These are phyloP conservation scores for Himantopus leucocephalus DNA, from an alignment of 2,113 vertebrate species.

Conservation along the genomic window DNA sequence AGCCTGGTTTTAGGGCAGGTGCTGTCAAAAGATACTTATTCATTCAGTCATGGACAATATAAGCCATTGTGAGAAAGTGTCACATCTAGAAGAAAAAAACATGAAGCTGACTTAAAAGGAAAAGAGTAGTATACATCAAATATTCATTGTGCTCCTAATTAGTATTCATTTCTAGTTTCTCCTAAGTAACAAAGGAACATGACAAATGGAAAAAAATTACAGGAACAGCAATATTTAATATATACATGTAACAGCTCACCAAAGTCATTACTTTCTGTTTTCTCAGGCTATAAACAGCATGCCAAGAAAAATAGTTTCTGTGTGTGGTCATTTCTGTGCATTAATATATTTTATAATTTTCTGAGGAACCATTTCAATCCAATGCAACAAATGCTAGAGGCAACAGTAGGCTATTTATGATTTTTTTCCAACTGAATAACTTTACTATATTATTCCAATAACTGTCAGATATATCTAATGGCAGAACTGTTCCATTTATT, in stretches of 20 bases:
- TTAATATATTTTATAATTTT: constrained; percentile 57
- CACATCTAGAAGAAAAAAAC: neutral
- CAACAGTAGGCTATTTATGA: constrained; percentile 26
- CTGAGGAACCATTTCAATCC: constrained; percentile 29
- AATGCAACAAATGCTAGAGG: constrained; percentile 45
- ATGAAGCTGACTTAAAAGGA: neutral
- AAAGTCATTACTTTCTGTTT: constrained; percentile 64
- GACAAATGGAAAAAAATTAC: constrained; percentile 50
- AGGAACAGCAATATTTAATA: constrained; percentile 61
- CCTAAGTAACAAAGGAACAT: constrained; percentile 35
- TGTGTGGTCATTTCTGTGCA: constrained; percentile 57
- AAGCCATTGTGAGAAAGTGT: neutral
- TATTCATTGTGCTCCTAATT: constrained; percentile 48
- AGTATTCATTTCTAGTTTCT: constrained; percentile 62
- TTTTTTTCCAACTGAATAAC: constrained; percentile 15
- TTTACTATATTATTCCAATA: constrained; percentile 40
- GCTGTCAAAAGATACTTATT: neutral
- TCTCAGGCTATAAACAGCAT: constrained; percentile 53
- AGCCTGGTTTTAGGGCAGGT: neutral
- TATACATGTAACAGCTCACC: constrained; percentile 29
- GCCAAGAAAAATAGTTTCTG: constrained; percentile 46
- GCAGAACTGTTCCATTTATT: constrained; percentile 1
- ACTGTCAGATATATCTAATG: constrained; percentile 5
- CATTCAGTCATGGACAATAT: neutral
- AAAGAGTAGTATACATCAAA: neutral